Evolutionary conservation across 2,888 invertebrate genomes (phyloP), one percentile per base, ranked within the genome.

Genomic region (Seira musarum): DNA sequence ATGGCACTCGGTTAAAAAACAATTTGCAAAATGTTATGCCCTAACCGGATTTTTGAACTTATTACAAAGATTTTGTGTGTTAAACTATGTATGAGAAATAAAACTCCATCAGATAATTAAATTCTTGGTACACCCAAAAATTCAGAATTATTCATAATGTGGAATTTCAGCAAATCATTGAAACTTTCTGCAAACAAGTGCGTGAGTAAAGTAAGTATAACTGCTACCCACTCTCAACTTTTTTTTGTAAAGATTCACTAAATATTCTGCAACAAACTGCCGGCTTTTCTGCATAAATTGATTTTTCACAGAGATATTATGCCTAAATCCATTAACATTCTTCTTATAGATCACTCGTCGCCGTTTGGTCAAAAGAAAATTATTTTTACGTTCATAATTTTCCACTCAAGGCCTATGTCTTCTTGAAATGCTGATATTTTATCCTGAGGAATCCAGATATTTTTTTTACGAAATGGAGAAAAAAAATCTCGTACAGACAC

Each of bases 1-100:
- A 68, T 75, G 46, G 61, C 75, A 75, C 75, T 68, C 40, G 24
- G 40, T n/a, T n/a, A n/a, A 46, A 60, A 19, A 75, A 75, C 68
- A 67, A 68, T 60, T 67, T 25, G 40, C 40, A 40, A 40, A 40
- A 40, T 40, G 13, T 40, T 40, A n/a, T n/a, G n/a, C n/a, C n/a
- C n/a, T n/a, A n/a, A n/a, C n/a, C n/a, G n/a, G n/a, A n/a, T n/a
- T n/a, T n/a, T n/a, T n/a, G n/a, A n/a, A n/a, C n/a, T n/a, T n/a
- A n/a, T n/a, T n/a, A n/a, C n/a, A n/a, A n/a, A n/a, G n/a, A n/a
- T n/a, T n/a, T n/a, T n/a, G n/a, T n/a, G n/a, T n/a, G n/a, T 40
- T 40, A 40, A 40, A 40, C 40, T 8, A 40, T 40, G 5, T 40
- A 8, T 40, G 40, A 5, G 13, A 40, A 40, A 40, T 13, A 40